A percentile compares a stretch with the other conserved stretches of the same genome.
Evolutionary conservation across 23 tunicate species (phyloP).

Genomic region (Clavelina lepadiformis): DNA sequence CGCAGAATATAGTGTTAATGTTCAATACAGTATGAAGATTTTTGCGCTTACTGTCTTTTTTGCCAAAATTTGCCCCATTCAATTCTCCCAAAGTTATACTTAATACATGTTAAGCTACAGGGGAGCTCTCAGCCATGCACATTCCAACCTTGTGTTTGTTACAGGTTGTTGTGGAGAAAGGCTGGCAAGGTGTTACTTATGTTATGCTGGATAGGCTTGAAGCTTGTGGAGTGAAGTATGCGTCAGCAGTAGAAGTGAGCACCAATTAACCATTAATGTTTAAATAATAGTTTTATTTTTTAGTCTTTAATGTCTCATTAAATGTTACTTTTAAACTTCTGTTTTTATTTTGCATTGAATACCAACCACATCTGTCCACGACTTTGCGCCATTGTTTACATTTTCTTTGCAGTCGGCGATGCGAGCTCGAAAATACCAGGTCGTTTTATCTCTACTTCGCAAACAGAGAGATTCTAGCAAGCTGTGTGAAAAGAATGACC

Average conservation of each 20-base stretch:
- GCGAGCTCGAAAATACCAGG: slow-evolving; percentile 92
- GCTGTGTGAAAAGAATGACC: slow-evolving; percentile 78
- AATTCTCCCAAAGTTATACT: too few species aligned
- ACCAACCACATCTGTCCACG: neutral
- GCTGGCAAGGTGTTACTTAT: slow-evolving; percentile 98
- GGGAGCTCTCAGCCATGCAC: too few species aligned
- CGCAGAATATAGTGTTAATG: too few species aligned
- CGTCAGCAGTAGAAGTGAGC: slow-evolving; percentile 88
- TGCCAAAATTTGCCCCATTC: too few species aligned
- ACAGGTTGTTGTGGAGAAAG: slow-evolving; percentile 96
- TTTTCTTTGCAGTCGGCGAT: slow-evolving; percentile 87
- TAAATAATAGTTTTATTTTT: too few species aligned
- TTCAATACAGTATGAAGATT: too few species aligned
- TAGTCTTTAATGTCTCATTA: too few species aligned
- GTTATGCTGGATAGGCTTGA: slow-evolving; percentile 91
- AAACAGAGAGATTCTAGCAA: slow-evolving; percentile 82
- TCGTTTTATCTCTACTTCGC: slow-evolving; percentile 81
- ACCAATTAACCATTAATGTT: too few species aligned
- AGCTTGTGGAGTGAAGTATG: slow-evolving; percentile 86
- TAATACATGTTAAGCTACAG: too few species aligned
- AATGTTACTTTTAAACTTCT: too few species aligned
- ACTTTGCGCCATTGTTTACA: neutral
- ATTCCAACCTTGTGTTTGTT: too few species aligned
- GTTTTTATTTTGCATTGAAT: neutral
- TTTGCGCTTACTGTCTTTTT: too few species aligned